Evolutionary conservation across 2,888 invertebrate genomes (phyloP).

Genomic region (Ophion costatus): DNA sequence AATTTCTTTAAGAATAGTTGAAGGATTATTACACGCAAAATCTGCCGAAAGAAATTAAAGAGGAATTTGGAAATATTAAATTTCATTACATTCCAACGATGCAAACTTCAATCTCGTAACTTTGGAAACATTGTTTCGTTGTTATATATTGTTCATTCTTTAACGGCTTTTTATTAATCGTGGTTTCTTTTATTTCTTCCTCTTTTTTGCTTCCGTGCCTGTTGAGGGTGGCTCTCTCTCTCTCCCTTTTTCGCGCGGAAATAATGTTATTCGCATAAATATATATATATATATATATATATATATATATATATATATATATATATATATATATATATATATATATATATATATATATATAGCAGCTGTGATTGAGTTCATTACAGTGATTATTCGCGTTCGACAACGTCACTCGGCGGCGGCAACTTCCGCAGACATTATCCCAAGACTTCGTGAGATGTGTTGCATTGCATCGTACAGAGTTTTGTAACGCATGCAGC

Average conservation of each 20-base stretch:
- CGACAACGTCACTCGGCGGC: constrained; percentile 44
- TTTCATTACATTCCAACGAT: too few species aligned
- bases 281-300: too few species aligned
- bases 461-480: constrained; percentile 11
- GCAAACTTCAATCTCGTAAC: too few species aligned
- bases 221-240: background rate
- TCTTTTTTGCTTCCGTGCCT: background rate
- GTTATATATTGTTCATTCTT: background rate
- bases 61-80: too few species aligned
- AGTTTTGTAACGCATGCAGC: constrained; percentile 50
- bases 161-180: background rate
- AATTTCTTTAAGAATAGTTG: too few species aligned
- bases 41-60: too few species aligned
- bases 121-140: constrained; percentile 28
- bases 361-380: constrained; percentile 34
- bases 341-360: too few species aligned
- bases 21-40: too few species aligned
- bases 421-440: constrained; percentile 55
- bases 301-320: too few species aligned
- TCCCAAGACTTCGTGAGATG: constrained; percentile 4
- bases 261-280: constrained; percentile 30
- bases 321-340: too few species aligned
- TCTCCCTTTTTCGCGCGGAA: background rate
- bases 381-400: constrained; percentile 53
- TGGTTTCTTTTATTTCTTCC: background rate